Evolutionary conservation across 2,888 invertebrate genomes (phyloP).

Genomic region (Aspidiotus destructor): DNA sequence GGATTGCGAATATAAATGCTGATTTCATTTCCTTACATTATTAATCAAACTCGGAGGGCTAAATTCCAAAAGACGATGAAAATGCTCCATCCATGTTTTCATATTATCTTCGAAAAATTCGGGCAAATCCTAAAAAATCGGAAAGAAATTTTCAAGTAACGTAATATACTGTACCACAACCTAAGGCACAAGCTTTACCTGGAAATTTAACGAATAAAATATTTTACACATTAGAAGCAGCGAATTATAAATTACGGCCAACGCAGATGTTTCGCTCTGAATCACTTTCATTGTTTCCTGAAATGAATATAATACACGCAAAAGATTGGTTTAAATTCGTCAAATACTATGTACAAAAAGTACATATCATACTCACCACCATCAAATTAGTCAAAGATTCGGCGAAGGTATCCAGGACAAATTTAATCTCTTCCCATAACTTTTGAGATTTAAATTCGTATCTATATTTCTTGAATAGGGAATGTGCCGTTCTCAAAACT

Average conservation of each 20-base stretch:
- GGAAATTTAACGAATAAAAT: conserved; percentile 93
- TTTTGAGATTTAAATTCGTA: conserved; percentile 91
- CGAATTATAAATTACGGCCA: conserved; percentile 70
- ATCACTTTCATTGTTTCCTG: conserved; percentile 77
- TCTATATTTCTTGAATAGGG: conserved; percentile 89
- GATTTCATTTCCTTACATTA: not conserved
- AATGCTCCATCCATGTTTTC: conserved; percentile 86
- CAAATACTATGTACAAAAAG: conserved; percentile 38
- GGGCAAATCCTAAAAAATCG: conserved; percentile 64
- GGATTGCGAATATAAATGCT: not conserved
- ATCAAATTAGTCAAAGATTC: conserved; percentile 87
- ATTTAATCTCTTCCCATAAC: conserved; percentile 94
- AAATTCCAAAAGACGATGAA: conserved; percentile 66
- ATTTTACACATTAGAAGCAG: conserved; percentile 83
- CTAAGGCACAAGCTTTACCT: conserved; percentile 47
- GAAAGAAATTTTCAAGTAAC: not conserved
- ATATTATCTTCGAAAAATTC: conserved; percentile 99
- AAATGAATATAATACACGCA: conserved; percentile 36
- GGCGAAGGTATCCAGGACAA: conserved; percentile 87
- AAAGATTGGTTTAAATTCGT: not conserved
- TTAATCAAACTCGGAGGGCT: conserved; percentile 48
- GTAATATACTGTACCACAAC: not conserved
- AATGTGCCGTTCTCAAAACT: conserved; percentile 87
- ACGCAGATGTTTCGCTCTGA: conserved; percentile 64
- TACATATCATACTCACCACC: conserved; percentile 48